Evolutionary conservation across 37 sponge, comb jelly and placozoan species (phyloP).

Genomic region (Bolinopsis microptera): DNA sequence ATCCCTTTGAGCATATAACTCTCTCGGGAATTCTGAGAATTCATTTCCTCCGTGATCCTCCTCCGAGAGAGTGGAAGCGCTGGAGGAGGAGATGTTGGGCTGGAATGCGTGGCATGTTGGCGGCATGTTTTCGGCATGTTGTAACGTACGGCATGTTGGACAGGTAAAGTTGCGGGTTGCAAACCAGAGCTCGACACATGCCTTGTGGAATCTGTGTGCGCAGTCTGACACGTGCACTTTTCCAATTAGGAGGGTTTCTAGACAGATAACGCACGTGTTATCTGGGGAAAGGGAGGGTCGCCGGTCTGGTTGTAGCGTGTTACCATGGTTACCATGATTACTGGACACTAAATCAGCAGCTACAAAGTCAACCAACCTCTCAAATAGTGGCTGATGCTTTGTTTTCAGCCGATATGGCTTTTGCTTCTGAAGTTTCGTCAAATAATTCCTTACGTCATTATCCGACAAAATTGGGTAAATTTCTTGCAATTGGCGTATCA

Average conservation of each 20-base stretch:
- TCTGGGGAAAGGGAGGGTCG: not conserved
- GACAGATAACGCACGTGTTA: constrained; percentile 32
- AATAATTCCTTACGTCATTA: not conserved
- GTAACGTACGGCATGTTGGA: not conserved
- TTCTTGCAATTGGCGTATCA: not conserved
- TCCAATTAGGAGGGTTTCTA: not conserved
- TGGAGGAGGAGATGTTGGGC: not conserved
- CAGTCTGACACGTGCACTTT: not conserved
- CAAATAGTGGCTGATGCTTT: not conserved
- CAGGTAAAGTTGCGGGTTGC: not conserved
- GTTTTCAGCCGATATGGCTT: not conserved
- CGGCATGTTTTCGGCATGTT: too few relatives aligned
- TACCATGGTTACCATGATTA: not conserved
- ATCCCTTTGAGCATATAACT: too few relatives aligned
- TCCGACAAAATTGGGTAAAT: not conserved
- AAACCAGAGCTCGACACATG: constrained; percentile 5
- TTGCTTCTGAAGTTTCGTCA: not conserved
- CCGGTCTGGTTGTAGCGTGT: too few relatives aligned
- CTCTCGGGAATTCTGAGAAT: too few relatives aligned
- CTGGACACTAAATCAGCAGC: not conserved
- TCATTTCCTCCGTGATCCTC: too few relatives aligned
- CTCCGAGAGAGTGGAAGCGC: too few relatives aligned
- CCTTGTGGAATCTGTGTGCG: constrained; percentile 13
- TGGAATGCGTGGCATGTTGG: not conserved
- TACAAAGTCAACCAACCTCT: not conserved